Base-by-base conservation (phyloP, 2,797 vertebrate genomes). In the Pseudochaenichthys georgianus region DNA sequence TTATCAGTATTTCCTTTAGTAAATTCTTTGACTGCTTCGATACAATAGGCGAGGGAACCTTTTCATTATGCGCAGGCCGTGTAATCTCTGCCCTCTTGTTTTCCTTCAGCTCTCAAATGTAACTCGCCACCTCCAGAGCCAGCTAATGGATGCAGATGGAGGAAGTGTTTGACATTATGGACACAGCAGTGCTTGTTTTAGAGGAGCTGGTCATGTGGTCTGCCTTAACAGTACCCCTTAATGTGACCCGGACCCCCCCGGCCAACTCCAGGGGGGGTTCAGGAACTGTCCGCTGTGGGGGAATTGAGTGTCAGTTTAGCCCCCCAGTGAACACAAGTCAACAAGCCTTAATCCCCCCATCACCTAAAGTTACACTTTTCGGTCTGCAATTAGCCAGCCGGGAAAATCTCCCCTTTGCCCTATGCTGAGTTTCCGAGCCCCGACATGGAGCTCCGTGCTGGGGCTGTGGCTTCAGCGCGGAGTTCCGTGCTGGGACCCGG, bases 341-440 rank as follows among this genome's bases (percentile, higher is more conserved):
- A 93, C 94, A 94, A 91, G 88, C 90, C 92, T 88, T 92, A 93
- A 91, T 91, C 83, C 92, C 90, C 89, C 86, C 78, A 83, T 90
- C 92, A 93, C 92, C 91, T 94, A 91, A 91, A 87, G 92, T 94
- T 94, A 93, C 93, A 94, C 91, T 93, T 90, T 87, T 64, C 77
- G 87, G 80, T 88, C 89, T 84, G 84, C 87, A 93, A 93, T 95
- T 93, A 94, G 92, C 88, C 83, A 78, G 62, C 73, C 46, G 34
- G 82, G 62, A 46, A 70, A 80, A 83, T 89, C 75, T 55, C 59
- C 84, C 82, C 77, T 74, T 69, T 71, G 21, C 77, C 87, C 78
- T 50, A 38, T 38, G 34, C 70, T 64, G 84, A 77, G 82, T 74
- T 78, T 78, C 70, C 13, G 13, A 78, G 69, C 59, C 61, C 57